Conservation (phyloP, 2,113 vertebrate genomes). For the Oryzias celebensis region DNA sequence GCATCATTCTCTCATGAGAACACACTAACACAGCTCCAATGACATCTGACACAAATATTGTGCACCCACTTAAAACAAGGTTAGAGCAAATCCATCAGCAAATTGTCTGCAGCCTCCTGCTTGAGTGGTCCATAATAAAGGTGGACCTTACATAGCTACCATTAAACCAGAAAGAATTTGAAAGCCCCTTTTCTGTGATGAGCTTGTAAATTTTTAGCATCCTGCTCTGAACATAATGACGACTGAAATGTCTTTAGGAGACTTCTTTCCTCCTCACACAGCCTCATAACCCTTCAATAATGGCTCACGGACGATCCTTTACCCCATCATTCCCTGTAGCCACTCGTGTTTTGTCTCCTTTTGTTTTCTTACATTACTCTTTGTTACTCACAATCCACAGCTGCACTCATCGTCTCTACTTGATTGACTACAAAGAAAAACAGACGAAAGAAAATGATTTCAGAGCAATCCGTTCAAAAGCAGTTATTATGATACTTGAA, state of each 20-base stretch:
- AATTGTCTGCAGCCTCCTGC: slow-evolving; percentile 37
- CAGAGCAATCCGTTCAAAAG: slow-evolving; percentile 28
- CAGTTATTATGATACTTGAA: slow-evolving; percentile 41
- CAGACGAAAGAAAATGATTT: slow-evolving; percentile 12
- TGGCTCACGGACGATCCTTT: slow-evolving; percentile 14
- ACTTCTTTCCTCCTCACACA: slow-evolving; percentile 17
- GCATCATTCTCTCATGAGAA: slow-evolving; percentile 7
- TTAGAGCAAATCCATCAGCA: slow-evolving; percentile 42
- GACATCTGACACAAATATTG: slow-evolving; percentile 26
- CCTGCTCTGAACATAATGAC: slow-evolving; percentile 44
- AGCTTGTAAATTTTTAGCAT: slow-evolving; percentile 46
- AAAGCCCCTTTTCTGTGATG: slow-evolving; percentile 35
- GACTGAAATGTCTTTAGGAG: slow-evolving; percentile 19
- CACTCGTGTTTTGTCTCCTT: background rate
- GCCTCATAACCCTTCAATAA: slow-evolving; percentile 25
- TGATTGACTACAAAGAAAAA: slow-evolving; percentile 19
- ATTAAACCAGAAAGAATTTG: slow-evolving; percentile 55
- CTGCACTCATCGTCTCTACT: slow-evolving; percentile 36
- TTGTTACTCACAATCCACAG: slow-evolving; percentile 16
- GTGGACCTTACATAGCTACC: slow-evolving; percentile 57
- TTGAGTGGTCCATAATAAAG: slow-evolving; percentile 72
- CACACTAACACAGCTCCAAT: background rate
- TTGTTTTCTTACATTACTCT: slow-evolving; percentile 8
- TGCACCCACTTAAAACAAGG: slow-evolving; percentile 32
- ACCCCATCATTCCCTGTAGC: background rate